These are phyloP conservation scores for Polietes domitor DNA, from an alignment of 2,888 invertebrate genomes.

Conservation along the genomic window DNA sequence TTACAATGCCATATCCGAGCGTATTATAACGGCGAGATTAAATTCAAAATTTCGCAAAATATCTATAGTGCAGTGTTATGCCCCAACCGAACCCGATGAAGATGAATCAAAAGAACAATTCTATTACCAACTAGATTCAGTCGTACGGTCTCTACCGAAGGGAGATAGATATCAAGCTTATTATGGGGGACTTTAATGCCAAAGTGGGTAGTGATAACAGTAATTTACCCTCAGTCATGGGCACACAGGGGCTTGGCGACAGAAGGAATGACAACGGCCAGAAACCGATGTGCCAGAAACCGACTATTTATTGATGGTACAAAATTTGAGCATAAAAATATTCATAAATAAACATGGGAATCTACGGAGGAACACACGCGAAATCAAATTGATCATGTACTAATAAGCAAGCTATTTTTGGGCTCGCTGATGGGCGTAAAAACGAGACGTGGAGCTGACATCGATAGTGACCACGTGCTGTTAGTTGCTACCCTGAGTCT, in stretches of 20 bases:
- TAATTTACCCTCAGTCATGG: not conserved
- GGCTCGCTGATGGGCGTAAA: not conserved
- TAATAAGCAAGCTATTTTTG: not conserved
- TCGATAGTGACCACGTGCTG: not conserved
- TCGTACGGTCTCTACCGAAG: not conserved
- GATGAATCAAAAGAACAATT: no score
- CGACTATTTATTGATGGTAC: slow-evolving; percentile 7
- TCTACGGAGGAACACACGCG: not conserved
- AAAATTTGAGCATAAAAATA: not conserved
- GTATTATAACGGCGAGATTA: not conserved
- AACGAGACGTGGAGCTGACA: slow-evolving; percentile 1
- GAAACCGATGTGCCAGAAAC: not conserved
- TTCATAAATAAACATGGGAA: slow-evolving; percentile 2
- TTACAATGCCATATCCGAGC: not conserved
- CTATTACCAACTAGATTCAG: no score
- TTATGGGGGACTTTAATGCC: not conserved
- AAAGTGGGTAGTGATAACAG: no score
- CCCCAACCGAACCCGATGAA: no score
- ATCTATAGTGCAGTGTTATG: no score
- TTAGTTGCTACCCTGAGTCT: not conserved
- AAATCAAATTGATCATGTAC: slow-evolving; percentile 7
- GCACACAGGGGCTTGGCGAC: not conserved
- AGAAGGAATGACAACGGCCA: not conserved
- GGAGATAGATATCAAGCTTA: not conserved
- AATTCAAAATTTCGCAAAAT: not conserved